These are phyloP conservation scores for Tachina grossa DNA, from an alignment of 2,888 invertebrate species.

Conservation along the genomic window DNA sequence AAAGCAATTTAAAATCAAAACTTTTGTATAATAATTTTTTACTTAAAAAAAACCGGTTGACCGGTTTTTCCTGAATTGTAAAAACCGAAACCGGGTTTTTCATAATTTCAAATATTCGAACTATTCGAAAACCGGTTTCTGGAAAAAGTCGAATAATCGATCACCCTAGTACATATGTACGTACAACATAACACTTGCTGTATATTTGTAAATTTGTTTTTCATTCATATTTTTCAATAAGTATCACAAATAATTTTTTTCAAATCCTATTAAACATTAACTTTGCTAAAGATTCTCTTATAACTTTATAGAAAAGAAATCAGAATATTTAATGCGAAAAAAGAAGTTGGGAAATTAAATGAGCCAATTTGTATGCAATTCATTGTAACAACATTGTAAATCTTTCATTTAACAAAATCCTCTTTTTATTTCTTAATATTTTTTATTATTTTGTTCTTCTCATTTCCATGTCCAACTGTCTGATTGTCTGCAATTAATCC, in stretches of 20 bases:
- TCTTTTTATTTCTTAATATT: conserved; percentile 17
- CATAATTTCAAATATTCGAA: no score
- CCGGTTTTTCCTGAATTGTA: no score
- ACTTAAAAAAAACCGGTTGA: no score
- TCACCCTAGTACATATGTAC: no score
- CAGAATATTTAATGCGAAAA: conserved; percentile 8
- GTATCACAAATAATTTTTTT: not conserved
- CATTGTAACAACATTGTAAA: conserved; percentile 65
- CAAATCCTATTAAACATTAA: conserved; percentile 48
- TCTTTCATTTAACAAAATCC: conserved; percentile 61
- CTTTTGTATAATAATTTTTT: no score
- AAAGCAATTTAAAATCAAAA: no score
- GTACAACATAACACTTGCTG: not conserved
- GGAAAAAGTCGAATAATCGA: no score
- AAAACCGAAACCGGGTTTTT: no score
- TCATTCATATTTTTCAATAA: not conserved
- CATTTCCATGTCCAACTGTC: conserved; percentile 61
- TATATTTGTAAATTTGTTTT: not conserved
- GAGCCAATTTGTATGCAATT: conserved; percentile 71
- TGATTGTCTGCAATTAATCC: conserved; percentile 70
- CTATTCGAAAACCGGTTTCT: no score
- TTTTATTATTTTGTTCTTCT: not conserved
- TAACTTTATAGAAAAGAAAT: not conserved
- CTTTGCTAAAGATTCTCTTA: not conserved
- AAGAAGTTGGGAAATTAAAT: conserved; percentile 60